Conservation (phyloP, 1,140 invertebrate species). For the Ceratosolen fusciceps region DNA sequence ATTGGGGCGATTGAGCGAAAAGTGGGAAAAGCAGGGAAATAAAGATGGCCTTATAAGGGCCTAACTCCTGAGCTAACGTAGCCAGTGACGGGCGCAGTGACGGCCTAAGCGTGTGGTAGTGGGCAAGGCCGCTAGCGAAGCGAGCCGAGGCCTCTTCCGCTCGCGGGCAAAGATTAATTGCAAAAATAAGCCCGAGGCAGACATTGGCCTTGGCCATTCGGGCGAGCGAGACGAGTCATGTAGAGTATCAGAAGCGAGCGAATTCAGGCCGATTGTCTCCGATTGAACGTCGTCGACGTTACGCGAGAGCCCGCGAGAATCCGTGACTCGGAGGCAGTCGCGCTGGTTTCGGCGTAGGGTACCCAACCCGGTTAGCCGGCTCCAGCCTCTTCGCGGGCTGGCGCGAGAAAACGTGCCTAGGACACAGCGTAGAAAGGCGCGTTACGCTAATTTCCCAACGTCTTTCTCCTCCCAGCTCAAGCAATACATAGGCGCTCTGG, state of each 20-base stretch:
- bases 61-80: too few species aligned
- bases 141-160: neutral
- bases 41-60: neutral
- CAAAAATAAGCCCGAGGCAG: neutral
- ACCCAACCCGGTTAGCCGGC: neutral
- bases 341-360: neutral
- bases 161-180: neutral
- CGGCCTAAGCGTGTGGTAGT: neutral
- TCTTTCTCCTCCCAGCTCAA: neutral
- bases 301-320: neutral
- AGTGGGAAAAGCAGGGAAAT: too few species aligned
- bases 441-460: constrained; percentile 38
- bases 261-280: constrained; percentile 8
- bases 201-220: neutral
- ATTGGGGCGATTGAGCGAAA: too few species aligned
- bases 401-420: neutral
- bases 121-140: neutral
- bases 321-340: neutral
- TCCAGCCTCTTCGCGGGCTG: neutral
- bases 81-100: too few species aligned
- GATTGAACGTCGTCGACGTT: constrained; percentile 24
- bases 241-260: neutral
- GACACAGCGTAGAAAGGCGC: neutral
- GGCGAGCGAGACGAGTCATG: neutral
- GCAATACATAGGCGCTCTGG: too few species aligned